A percentile compares a stretch with the other conserved stretches of the same genome.
Evolutionary conservation across 2,888 invertebrate genomes (phyloP).

Genomic region (Catocala nupta): DNA sequence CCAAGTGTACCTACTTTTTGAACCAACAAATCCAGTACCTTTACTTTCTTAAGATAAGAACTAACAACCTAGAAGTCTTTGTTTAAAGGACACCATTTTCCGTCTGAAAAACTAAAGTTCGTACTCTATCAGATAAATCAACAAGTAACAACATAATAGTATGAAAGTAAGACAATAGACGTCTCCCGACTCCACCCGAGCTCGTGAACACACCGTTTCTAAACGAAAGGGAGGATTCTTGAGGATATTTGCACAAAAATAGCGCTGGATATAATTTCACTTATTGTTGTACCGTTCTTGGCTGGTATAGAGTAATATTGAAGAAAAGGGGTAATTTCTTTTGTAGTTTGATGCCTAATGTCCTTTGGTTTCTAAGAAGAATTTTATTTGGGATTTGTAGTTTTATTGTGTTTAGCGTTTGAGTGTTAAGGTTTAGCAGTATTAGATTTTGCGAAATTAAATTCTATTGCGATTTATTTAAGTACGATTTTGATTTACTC

Average conservation of each 20-base stretch:
- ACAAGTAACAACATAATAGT: conserved; percentile 39
- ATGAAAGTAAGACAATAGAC: conserved; percentile 43
- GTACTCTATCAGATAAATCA: conserved; percentile 49
- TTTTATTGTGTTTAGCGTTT: too few species aligned
- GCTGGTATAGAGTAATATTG: conserved; percentile 39
- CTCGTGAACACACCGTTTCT: conserved; percentile 50
- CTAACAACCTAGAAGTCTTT: not conserved
- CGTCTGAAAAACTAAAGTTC: conserved; percentile 37
- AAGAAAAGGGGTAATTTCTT: conserved; percentile 21
- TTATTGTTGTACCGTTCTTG: conserved; percentile 56
- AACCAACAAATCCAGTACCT: too few species aligned
- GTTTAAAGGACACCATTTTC: not conserved
- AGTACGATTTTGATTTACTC: too few species aligned
- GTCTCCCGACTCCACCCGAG: conserved; percentile 16
- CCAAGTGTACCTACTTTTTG: too few species aligned
- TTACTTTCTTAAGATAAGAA: not conserved
- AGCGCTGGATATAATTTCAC: conserved; percentile 62
- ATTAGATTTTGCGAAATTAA: too few species aligned
- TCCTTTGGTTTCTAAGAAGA: not conserved
- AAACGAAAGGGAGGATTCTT: conserved; percentile 54
- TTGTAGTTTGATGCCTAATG: not conserved
- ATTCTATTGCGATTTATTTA: too few species aligned
- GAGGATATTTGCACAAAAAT: conserved; percentile 67
- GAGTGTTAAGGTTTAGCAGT: too few species aligned
- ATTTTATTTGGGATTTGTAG: too few species aligned